Base-by-base conservation (phyloP, 2,113 vertebrate species). In the Python bivittatus region DNA sequence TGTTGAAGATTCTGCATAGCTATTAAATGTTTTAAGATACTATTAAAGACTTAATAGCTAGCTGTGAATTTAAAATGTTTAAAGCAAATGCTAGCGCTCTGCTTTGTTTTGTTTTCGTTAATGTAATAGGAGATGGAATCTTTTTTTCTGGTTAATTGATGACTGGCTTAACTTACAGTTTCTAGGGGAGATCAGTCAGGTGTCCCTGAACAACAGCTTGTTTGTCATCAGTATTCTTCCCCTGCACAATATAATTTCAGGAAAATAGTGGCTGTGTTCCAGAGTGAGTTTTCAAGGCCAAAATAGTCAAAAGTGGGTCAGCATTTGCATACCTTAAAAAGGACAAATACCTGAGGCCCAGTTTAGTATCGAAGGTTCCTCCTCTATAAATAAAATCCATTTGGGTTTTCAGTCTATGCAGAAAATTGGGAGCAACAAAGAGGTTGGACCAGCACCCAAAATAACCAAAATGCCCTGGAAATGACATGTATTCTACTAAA, bases 11-110 rank as follows among this genome's bases (percentile, higher is more conserved):
- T 84, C 29, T 20, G 72, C 72, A 52, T 38, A 53, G 91, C 87
- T 60, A 89, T 92, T 92, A 89, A 92, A 89, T 84, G 72, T 60
- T 92, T 92, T 89, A 89, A 92, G 87, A 84, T 92, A 89, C 91
- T 92, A 89, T 92, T 88, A 92, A 89, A 54, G 68, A 48, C 87
- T 88, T 92, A 92, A 92, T 92, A 92, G 91, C 87, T 84, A 53
- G 91, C 68, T 61, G 68, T 20, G 87, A 84, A 92, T 60, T 84
- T 88, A 61, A 88, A 89, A 88, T 60, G 56, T 84, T 84, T 92
- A 17, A 88, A 84, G 56, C 25, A 61, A 88, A 88, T 84, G 54
- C 87, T 12, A n/a, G 42, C 13, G 27, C 72, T 92, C 57, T 58
- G 22, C 52, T 68, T 23, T 33, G 27, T 68, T 68, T 61, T 68